Base-by-base conservation (phyloP, 1,140 invertebrate species). In the Heliconius himera region DNA sequence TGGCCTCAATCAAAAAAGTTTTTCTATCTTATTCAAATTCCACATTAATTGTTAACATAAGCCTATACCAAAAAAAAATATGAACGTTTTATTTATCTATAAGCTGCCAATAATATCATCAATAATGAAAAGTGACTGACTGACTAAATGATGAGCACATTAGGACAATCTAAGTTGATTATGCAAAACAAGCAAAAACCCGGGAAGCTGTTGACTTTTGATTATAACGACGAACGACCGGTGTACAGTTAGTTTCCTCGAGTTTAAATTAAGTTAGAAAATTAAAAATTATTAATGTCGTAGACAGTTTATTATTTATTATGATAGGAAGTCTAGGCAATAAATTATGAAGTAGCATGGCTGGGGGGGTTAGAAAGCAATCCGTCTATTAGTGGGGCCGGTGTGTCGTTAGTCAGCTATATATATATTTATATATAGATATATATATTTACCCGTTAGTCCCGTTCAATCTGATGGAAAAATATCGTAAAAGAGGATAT, bases 321-420 rank as follows among this genome's bases (percentile, higher is more conserved):
- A 80, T 79, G 76, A 77, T 82, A 81, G 83, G 86, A 88, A 87
- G 85, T 81, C 70, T 76, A 49, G 70, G 81, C 81, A 73, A 84
- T 85, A 82, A 88, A 84, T 87, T 83, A 84, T 78, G 66, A 80
- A 81, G 74, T 70, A 72, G 73, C 71, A 33, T 74, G 9, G 81
- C 78, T 76, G 72, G 82, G 76, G 76, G 82, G 81, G 83, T 83
- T 86, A 83, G 85, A 89, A 86, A 87, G 86, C 83, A 80, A 85
- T 86, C 84, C 86, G 84, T 85, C 84, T 84, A 87, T 89, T 87
- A 88, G 81, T 54, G 26, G 73, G 73, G 82, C 77, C 70, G 60
- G 76, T 41, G 56, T 78, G 76, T 81, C 80, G 76, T 81, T 81
- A 78, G 80, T 60, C 33, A 73, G 60, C 33, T 70, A 54, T 73